These are phyloP conservation scores for Polyodon spathula DNA, from an alignment of 2,113 vertebrate species.

Conservation along the genomic window DNA sequence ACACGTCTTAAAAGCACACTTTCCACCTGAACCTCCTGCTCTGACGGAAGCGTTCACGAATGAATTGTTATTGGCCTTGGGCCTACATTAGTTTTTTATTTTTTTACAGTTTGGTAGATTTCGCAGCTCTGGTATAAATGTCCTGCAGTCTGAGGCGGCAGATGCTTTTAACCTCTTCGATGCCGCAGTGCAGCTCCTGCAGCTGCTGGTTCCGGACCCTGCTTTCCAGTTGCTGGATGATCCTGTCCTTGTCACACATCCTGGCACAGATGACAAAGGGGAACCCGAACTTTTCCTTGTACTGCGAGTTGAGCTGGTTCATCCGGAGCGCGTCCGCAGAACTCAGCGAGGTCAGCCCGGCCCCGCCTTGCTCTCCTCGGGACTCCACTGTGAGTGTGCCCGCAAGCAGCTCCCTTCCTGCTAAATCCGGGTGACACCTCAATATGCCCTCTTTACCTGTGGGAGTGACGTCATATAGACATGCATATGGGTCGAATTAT, in stretches of 20 bases:
- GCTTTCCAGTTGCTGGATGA: slow-evolving; percentile 43
- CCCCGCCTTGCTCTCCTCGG: slow-evolving; percentile 52
- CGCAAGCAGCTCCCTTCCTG: slow-evolving; percentile 54
- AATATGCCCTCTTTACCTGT: slow-evolving; percentile 70
- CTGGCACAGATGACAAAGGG: slow-evolving; percentile 70
- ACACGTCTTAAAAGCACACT: too few species aligned
- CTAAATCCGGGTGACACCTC: slow-evolving; percentile 70
- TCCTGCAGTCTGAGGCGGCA: slow-evolving; percentile 50
- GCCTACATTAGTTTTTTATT: too few species aligned
- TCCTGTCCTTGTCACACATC: slow-evolving; percentile 42
- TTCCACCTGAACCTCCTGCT: too few species aligned
- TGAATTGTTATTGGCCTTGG: too few species aligned
- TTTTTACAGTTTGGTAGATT: slow-evolving; percentile 23
- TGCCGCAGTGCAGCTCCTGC: slow-evolving; percentile 47
- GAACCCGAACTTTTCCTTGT: slow-evolving; percentile 66
- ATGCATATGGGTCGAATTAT: too few species aligned
- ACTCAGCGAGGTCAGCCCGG: slow-evolving; percentile 51
- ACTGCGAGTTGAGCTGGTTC: slow-evolving; percentile 49
- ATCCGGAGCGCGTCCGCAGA: slow-evolving; percentile 34
- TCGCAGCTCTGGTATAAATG: slow-evolving; percentile 30
- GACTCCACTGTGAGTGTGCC: slow-evolving; percentile 59
- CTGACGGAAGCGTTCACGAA: too few species aligned
- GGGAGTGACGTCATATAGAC: neutral
- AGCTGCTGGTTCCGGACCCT: slow-evolving; percentile 34
- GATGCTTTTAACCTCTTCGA: slow-evolving; percentile 70